Evolutionary conservation across 2,888 invertebrate genomes (phyloP).

Genomic region (Cyclophora albipunctata): DNA sequence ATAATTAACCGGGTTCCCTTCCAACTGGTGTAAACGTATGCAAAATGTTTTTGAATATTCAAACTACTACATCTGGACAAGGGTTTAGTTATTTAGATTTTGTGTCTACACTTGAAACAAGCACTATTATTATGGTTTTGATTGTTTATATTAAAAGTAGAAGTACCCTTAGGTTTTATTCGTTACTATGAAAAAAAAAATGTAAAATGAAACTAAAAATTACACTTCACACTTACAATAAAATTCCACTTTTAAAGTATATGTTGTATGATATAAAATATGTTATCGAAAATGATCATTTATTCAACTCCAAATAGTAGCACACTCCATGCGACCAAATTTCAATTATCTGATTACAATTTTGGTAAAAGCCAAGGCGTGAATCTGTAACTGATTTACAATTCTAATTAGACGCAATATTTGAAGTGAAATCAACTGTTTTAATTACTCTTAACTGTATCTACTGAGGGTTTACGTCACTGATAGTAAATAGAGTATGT

Average conservation of each 20-base stretch:
- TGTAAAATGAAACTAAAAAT: no score
- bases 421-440: constrained; percentile 18
- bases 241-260: no score
- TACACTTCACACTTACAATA: no score
- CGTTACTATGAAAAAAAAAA: no score
- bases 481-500: no score
- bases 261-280: no score
- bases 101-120: constrained; percentile 19
- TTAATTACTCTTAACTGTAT: constrained; percentile 28
- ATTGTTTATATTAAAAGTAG: neutral
- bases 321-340: constrained; percentile 16
- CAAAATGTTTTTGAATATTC: neutral
- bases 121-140: no score
- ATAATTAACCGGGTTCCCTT: constrained; percentile 16
- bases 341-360: constrained; percentile 30
- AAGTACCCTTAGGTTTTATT: no score
- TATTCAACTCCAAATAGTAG: constrained; percentile 7
- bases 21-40: neutral
- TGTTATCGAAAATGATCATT: constrained; percentile 1
- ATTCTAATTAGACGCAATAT: constrained; percentile 34
- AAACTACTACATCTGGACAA: no score
- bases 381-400: constrained; percentile 36
- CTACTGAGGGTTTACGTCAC: no score
- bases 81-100: neutral
- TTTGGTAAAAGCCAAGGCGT: constrained; percentile 27